Evolutionary conservation across 2,888 invertebrate species (phyloP).

Genomic region (Ectemnius lituratus): DNA sequence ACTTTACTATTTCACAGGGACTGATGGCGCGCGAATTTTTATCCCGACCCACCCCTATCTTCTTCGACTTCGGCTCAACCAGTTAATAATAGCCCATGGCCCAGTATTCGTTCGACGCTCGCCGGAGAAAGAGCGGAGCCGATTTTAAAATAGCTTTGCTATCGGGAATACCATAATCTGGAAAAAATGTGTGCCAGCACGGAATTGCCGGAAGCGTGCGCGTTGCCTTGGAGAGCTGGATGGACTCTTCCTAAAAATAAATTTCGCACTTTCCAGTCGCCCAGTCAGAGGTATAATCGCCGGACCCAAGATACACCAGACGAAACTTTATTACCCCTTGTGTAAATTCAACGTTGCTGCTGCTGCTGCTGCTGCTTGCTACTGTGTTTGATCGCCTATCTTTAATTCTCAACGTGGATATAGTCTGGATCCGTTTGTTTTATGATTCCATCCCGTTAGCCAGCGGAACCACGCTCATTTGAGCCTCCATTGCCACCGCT

Average conservation of each 20-base stretch:
- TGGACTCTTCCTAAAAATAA: too few relatives aligned
- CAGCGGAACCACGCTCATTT: neutral
- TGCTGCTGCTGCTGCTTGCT: neutral
- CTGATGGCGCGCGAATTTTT: too few relatives aligned
- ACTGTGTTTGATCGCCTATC: constrained; percentile 1
- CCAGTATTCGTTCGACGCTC: constrained; percentile 42
- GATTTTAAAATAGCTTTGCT: constrained; percentile 51
- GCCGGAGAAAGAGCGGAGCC: constrained; percentile 35
- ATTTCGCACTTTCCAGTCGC: neutral
- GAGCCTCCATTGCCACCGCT: too few relatives aligned
- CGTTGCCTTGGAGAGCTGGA: too few relatives aligned
- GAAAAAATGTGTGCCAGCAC: constrained; percentile 39
- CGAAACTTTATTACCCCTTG: neutral
- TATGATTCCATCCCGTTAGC: neutral
- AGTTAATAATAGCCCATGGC: constrained; percentile 57
- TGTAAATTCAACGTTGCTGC: neutral
- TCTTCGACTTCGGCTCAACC: constrained; percentile 40
- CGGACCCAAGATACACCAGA: neutral
- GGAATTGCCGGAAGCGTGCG: constrained; percentile 42
- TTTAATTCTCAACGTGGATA: neutral
- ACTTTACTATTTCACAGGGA: too few relatives aligned
- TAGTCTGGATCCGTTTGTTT: neutral
- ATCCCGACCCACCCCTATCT: neutral
- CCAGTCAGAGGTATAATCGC: neutral
- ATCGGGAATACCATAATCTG: constrained; percentile 41